Evolutionary conservation across 2,888 invertebrate genomes (phyloP).

Genomic region (Teleogryllus oceanicus): DNA sequence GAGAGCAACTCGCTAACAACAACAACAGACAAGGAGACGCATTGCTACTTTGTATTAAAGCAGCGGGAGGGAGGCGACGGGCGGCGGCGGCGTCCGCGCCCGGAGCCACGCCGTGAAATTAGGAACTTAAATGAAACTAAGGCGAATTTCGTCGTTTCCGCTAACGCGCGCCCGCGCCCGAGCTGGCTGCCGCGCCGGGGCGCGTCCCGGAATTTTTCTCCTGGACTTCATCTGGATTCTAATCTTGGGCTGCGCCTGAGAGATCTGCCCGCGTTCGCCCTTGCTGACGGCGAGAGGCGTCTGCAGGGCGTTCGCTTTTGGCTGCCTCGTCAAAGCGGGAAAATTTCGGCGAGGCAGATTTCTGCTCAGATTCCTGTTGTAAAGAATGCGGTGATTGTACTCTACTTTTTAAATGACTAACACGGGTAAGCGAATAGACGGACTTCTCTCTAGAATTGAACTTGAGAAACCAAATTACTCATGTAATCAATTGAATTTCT

Average conservation of each 20-base stretch:
- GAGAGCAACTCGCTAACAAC: constrained; percentile 11
- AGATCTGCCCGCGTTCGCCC: too few relatives aligned
- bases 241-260: not conserved
- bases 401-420: too few relatives aligned
- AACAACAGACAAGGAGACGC: constrained; percentile 24
- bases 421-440: too few relatives aligned
- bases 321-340: too few relatives aligned
- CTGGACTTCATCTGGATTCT: not conserved
- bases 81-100: not conserved
- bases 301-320: too few relatives aligned
- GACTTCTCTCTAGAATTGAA: too few relatives aligned
- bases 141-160: constrained; percentile 3
- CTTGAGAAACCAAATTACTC: too few relatives aligned
- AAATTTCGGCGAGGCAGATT: too few relatives aligned
- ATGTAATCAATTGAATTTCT: too few relatives aligned
- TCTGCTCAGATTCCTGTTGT: too few relatives aligned
- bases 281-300: too few relatives aligned
- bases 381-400: too few relatives aligned
- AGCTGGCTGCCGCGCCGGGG: not conserved
- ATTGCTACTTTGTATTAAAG: constrained; percentile 27
- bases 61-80: not conserved
- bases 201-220: not conserved
- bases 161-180: not conserved
- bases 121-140: constrained; percentile 25
- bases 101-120: constrained; percentile 25